phyloP scores from a whole-genome alignment of 1,140 invertebrate genomes.

The Drosophila oshimai region DNA sequence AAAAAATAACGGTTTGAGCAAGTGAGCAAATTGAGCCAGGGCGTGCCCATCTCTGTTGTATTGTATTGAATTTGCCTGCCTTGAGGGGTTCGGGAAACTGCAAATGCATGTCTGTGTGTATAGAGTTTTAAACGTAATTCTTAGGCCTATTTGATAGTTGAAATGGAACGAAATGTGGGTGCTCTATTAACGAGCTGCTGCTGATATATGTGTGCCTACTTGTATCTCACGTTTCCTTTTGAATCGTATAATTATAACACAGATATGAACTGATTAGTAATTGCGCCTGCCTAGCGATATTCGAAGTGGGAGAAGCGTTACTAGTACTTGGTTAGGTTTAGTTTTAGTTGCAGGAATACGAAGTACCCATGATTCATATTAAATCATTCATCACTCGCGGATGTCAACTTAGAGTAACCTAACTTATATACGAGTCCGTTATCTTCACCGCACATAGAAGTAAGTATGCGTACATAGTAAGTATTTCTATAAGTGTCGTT shows the following conservation, averaged over 20 bases:
- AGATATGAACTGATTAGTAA: conserved; percentile 68
- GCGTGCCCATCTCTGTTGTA: too few relatives aligned
- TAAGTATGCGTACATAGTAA: background rate
- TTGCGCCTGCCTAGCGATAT: conserved; percentile 15
- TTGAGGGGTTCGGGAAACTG: conserved; percentile 28
- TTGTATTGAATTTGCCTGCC: background rate
- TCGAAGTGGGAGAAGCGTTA: conserved; percentile 28
- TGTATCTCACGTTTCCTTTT: background rate
- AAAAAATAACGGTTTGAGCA: too few relatives aligned
- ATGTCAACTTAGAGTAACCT: conserved; percentile 5
- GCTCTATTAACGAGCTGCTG: background rate
- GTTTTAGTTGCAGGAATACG: conserved; percentile 27
- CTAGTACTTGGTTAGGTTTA: conserved; percentile 15
- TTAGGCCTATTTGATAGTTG: conserved; percentile 36
- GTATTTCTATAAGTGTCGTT: conserved; percentile 4
- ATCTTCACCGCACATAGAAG: too few relatives aligned
- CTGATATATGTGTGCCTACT: conserved; percentile 2
- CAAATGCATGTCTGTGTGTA: too few relatives aligned
- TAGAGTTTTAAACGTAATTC: conserved; percentile 24
- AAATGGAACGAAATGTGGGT: conserved; percentile 29
- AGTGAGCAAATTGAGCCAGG: too few relatives aligned
- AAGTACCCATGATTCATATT: background rate
- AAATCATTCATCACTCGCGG: conserved; percentile 16
- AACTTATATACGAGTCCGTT: background rate
- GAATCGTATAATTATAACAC: conserved; percentile 65